Percentiles rank a stretch among this genome's conserved stretches.
These are phyloP conservation scores for Oscheius myriophilus DNA, from an alignment of 2,888 invertebrate species.

Conservation along the genomic window DNA sequence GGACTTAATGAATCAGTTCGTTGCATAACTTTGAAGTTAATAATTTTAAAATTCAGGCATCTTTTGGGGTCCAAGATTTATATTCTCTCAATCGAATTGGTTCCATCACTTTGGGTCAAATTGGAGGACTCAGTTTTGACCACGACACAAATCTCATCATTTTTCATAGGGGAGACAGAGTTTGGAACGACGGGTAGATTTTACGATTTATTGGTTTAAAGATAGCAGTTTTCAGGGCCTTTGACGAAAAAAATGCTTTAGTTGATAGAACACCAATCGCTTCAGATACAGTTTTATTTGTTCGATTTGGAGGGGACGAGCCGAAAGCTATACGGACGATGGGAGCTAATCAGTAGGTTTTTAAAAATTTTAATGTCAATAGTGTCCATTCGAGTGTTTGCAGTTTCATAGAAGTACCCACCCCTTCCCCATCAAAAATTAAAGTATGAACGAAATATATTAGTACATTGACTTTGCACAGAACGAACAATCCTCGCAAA, in stretches of 20 bases:
- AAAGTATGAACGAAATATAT: too few species aligned
- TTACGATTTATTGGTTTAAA: too few species aligned
- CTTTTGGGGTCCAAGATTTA: constrained; percentile 65
- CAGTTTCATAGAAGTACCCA: too few species aligned
- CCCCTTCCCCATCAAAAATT: too few species aligned
- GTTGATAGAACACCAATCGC: too few species aligned
- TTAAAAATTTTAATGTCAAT: neutral
- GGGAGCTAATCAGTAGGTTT: constrained; percentile 38
- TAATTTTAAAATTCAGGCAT: constrained; percentile 24
- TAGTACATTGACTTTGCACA: too few species aligned
- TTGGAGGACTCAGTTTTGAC: constrained; percentile 81
- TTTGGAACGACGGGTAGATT: constrained; percentile 77
- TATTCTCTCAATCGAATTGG: constrained; percentile 47
- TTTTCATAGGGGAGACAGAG: constrained; percentile 83
- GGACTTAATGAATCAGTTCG: too few species aligned
- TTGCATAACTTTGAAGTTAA: too few species aligned
- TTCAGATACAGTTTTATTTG: too few species aligned
- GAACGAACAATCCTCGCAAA: too few species aligned
- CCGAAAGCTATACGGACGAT: constrained; percentile 36
- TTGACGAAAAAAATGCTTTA: too few species aligned
- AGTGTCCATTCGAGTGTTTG: neutral
- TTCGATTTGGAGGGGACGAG: constrained; percentile 5
- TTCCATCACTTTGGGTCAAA: constrained; percentile 79
- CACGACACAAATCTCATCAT: constrained; percentile 81
- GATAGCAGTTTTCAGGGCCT: too few species aligned